phyloP scores from a whole-genome alignment of 2,113 vertebrate species.

The Sminthopsis crassicaudata region DNA sequence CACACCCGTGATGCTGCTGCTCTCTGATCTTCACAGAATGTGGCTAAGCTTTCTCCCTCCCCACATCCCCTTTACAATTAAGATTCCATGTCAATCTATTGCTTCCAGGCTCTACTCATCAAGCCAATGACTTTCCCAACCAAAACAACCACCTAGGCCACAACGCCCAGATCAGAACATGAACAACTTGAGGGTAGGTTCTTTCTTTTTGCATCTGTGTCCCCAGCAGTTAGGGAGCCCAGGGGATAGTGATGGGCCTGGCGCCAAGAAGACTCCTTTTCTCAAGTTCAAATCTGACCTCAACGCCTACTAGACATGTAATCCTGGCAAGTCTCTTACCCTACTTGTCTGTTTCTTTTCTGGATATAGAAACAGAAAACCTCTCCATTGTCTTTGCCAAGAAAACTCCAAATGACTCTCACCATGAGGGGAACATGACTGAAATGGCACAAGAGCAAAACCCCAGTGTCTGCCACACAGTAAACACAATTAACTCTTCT shows the following conservation, averaged over 20 bases:
- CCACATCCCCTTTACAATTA: not conserved
- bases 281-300: not conserved
- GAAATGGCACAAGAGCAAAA: not conserved
- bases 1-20: not conserved
- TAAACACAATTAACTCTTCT: not conserved
- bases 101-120: not conserved
- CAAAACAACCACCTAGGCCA: not conserved
- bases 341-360: not conserved
- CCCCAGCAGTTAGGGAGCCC: not conserved
- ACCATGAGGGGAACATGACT: not conserved
- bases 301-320: not conserved
- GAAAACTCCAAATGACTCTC: not conserved
- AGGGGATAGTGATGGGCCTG: not conserved
- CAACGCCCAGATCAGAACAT: not conserved
- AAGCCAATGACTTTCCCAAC: not conserved
- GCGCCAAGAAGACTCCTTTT: not conserved
- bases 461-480: not conserved
- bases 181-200: not conserved
- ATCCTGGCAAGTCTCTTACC: too few relatives aligned
- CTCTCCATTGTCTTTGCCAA: not conserved
- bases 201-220: not conserved
- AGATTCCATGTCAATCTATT: not conserved
- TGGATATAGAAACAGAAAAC: not conserved
- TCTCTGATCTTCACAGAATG: not conserved
- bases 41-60: not conserved